A percentile compares a stretch with the other conserved stretches of the same genome.
Conservation (phyloP, 1,140 invertebrate species). For the Macrobrachium nipponense region DNA sequence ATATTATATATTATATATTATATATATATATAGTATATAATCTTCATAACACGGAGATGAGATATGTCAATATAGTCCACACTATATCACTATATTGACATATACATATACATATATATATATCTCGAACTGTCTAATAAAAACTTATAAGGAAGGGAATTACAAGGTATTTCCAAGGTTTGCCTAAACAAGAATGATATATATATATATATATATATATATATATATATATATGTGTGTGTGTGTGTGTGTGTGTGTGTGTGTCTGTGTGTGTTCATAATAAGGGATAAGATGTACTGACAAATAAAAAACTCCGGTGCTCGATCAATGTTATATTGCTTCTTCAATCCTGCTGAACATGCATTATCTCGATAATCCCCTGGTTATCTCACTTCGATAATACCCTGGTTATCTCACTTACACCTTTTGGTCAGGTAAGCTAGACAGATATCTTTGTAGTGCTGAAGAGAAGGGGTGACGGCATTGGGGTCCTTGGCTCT, state of each 20-base stretch:
- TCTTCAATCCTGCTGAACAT: background rate
- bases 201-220: background rate
- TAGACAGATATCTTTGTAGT: conserved; percentile 30
- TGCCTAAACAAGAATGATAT: background rate
- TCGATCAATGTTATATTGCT: background rate
- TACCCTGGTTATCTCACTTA: background rate
- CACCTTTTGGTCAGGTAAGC: background rate
- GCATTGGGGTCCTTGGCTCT: conserved; percentile 41
- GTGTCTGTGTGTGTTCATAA: background rate
- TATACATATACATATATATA: background rate
- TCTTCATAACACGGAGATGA: too few relatives aligned
- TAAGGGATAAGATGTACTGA: too few relatives aligned
- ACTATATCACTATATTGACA: background rate
- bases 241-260: conserved; percentile 9
- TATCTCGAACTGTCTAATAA: too few relatives aligned
- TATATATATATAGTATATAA: too few relatives aligned
- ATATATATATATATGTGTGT: conserved; percentile 19
- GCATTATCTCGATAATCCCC: background rate
- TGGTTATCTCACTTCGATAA: background rate
- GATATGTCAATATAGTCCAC: too few relatives aligned
- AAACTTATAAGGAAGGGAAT: too few relatives aligned
- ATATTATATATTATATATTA: too few relatives aligned
- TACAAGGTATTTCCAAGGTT: too few relatives aligned
- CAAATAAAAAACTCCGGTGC: background rate
- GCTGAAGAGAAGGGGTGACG: conserved; percentile 9